phyloP scores from a whole-genome alignment of 2,113 vertebrate species.

The Oryzias curvinotus region DNA sequence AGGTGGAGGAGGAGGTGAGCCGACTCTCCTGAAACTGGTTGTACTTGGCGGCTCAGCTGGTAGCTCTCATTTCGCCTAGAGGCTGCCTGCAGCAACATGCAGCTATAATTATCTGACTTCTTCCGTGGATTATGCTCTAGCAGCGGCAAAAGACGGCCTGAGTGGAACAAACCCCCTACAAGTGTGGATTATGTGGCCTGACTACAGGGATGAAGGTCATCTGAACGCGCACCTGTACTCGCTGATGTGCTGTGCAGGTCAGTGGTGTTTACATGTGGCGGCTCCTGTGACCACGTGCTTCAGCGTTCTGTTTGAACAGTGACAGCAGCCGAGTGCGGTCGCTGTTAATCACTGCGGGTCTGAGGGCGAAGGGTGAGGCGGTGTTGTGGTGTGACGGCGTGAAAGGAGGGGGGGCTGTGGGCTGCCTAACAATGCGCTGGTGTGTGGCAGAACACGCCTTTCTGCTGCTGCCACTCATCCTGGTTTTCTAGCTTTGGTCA shows the following conservation, averaged over 20 bases:
- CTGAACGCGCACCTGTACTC: conserved; percentile 88
- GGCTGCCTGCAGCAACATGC: conserved; percentile 16
- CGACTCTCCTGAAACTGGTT: conserved; percentile 1
- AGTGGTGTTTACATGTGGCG: conserved; percentile 71
- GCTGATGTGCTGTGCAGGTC: conserved; percentile 96
- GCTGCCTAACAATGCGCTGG: conserved; percentile 41
- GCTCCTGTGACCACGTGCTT: conserved; percentile 36
- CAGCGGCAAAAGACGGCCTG: conserved; percentile 8
- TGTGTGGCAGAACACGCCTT: conserved; percentile 39
- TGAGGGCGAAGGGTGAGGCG: conserved; percentile 15
- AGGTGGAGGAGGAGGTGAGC: not conserved
- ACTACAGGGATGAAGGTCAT: conserved; percentile 76
- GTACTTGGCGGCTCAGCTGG: conserved; percentile 3
- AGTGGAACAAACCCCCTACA: not conserved
- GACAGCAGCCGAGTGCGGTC: conserved; percentile 1
- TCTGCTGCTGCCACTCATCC: conserved; percentile 54
- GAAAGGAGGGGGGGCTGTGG: conserved; percentile 38
- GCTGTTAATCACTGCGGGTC: conserved; percentile 27
- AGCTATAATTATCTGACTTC: conserved; percentile 32
- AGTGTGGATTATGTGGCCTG: conserved; percentile 71
- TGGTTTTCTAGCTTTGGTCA: not conserved
- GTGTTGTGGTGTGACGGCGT: conserved; percentile 6
- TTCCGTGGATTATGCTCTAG: conserved; percentile 37
- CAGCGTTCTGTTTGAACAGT: conserved; percentile 20
- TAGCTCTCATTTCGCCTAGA: conserved; percentile 7